Conservation (phyloP, 2,113 vertebrate genomes). For the Carollia perspicillata region DNA sequence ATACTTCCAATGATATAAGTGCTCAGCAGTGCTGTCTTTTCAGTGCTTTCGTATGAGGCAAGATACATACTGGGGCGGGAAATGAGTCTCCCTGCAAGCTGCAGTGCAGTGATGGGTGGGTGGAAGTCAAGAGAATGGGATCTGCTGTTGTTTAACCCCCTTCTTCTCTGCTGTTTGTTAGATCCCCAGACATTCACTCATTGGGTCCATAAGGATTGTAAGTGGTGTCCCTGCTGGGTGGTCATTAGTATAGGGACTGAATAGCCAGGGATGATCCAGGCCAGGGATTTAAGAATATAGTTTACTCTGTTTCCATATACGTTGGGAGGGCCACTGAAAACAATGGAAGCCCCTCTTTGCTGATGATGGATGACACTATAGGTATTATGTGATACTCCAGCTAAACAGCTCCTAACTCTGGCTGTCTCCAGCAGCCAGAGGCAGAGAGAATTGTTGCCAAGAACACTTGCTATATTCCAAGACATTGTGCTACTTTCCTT, state of each 20-base stretch:
- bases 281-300: neutral
- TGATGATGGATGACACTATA: constrained; percentile 11
- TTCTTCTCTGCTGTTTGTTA: neutral
- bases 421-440: constrained; percentile 12
- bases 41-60: neutral
- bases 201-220: neutral
- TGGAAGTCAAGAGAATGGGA: neutral
- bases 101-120: too few relatives aligned
- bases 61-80: neutral
- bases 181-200: neutral
- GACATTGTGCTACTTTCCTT: neutral
- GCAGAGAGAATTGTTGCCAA: neutral
- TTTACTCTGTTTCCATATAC: neutral
- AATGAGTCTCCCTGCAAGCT: neutral
- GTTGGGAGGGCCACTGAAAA: constrained; percentile 70
- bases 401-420: constrained; percentile 54
- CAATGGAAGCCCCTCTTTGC: constrained; percentile 41
- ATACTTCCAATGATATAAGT: neutral
- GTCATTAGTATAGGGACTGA: neutral
- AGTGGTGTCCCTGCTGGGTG: neutral
- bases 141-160: neutral
- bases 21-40: neutral
- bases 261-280: neutral
- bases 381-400: constrained; percentile 40
- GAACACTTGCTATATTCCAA: neutral